Evolutionary conservation across 2,888 invertebrate genomes (phyloP).

Genomic region (Lepidocyrtinus sp.): DNA sequence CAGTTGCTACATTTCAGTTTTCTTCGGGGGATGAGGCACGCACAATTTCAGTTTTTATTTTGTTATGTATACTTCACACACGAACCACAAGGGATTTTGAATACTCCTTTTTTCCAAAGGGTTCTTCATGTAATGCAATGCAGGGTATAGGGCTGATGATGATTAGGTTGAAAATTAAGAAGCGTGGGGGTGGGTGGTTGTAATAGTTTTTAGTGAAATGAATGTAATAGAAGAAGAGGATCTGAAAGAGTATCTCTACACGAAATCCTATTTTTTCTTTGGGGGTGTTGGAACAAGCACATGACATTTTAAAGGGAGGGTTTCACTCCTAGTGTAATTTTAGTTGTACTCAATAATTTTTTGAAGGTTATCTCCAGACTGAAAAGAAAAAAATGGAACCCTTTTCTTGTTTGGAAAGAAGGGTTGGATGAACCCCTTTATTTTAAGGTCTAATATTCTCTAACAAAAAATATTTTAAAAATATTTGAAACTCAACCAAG

Average conservation of each 20-base stretch:
- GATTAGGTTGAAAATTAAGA: conserved; percentile 22
- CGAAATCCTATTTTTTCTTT: not conserved
- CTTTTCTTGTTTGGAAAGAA: conserved; percentile 19
- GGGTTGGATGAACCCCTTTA: not conserved
- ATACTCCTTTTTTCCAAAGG: not conserved
- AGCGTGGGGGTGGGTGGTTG: conserved; percentile 49
- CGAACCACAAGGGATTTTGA: not conserved
- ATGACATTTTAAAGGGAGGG: not conserved
- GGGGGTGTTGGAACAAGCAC: conserved; percentile 23
- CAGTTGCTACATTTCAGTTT: conserved; percentile 36
- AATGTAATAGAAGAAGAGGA: conserved; percentile 25
- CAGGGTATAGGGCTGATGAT: not conserved
- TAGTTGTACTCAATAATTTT: conserved; percentile 17
- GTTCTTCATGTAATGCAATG: conserved; percentile 17
- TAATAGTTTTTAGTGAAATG: not conserved
- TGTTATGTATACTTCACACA: not conserved
- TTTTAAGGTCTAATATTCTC: not conserved
- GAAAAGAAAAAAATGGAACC: conserved; percentile 27
- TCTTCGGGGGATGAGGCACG: conserved; percentile 7
- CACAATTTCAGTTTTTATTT: not conserved
- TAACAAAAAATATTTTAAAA: not conserved
- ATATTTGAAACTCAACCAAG: no score
- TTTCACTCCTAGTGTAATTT: not conserved
- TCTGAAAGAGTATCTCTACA: conserved; percentile 2
- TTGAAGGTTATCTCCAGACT: conserved; percentile 39